These are phyloP conservation scores for Mycetomoellerius zeteki DNA, from an alignment of 1,140 invertebrate genomes.

Conservation along the genomic window DNA sequence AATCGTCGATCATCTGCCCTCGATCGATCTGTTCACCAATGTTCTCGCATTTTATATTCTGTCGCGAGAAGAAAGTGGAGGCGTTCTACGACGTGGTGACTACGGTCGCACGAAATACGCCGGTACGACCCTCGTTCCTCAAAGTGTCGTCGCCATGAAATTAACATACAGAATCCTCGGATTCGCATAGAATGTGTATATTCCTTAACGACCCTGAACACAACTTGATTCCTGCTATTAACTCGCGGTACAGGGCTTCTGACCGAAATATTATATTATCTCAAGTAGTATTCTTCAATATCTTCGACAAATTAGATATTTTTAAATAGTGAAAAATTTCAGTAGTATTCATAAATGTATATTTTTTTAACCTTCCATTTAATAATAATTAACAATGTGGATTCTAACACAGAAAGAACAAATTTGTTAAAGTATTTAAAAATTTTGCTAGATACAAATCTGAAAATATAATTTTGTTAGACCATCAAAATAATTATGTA, in stretches of 20 bases:
- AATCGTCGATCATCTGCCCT: slow-evolving; percentile 24
- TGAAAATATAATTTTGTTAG: too few relatives aligned
- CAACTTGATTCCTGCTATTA: background rate
- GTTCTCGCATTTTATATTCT: slow-evolving; percentile 21
- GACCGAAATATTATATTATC: background rate
- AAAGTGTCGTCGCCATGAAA: slow-evolving; percentile 64
- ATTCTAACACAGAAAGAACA: too few relatives aligned
- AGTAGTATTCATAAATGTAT: background rate
- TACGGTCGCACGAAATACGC: slow-evolving; percentile 40
- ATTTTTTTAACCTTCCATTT: background rate
- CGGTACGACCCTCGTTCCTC: slow-evolving; percentile 42
- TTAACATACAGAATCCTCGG: slow-evolving; percentile 65
- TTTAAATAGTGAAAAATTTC: background rate
- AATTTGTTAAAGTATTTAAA: too few relatives aligned
- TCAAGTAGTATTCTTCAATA: background rate
- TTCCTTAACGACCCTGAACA: slow-evolving; percentile 57
- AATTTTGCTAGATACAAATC: too few relatives aligned
- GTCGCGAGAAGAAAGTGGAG: slow-evolving; percentile 47
- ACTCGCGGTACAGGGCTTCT: background rate
- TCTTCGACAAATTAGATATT: background rate
- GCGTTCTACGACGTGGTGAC: slow-evolving; percentile 64
- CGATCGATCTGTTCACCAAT: slow-evolving; percentile 36
- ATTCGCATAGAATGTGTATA: slow-evolving; percentile 49
- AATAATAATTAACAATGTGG: background rate
- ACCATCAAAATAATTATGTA: too few relatives aligned